Evolutionary conservation across 1,140 invertebrate species (phyloP).

Genomic region (Drosophila malerkotliana): DNA sequence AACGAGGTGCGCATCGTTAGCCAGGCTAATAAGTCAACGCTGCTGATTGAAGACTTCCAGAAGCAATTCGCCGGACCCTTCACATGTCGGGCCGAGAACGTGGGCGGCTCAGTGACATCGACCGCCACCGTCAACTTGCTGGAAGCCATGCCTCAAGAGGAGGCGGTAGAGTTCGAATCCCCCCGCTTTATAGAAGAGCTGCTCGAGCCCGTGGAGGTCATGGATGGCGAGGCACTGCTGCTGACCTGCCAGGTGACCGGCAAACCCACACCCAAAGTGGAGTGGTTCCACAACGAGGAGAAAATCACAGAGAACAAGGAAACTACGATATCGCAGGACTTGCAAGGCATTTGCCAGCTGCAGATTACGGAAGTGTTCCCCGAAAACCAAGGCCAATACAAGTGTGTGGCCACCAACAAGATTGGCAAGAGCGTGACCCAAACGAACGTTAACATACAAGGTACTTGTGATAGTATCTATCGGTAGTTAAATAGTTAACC

Average conservation of each 20-base stretch:
- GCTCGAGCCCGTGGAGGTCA: conserved; percentile 89
- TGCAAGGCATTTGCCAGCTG: conserved; percentile 92
- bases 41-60: conserved; percentile 91
- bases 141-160: conserved; percentile 86
- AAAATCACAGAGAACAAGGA: conserved; percentile 91
- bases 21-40: conserved; percentile 91
- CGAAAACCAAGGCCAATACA: conserved; percentile 95
- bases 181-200: conserved; percentile 91
- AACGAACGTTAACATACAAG: conserved; percentile 92
- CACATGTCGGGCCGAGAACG: conserved; percentile 95
- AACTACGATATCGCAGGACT: conserved; percentile 89
- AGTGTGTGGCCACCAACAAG: conserved; percentile 92
- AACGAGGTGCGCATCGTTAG: conserved; percentile 89
- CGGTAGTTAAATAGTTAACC: conserved; percentile 47
- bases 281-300: conserved; percentile 92
- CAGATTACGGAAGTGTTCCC: conserved; percentile 96
- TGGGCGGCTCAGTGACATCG: conserved; percentile 92
- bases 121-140: conserved; percentile 91
- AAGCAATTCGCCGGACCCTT: conserved; percentile 90
- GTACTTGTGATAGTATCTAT: conserved; percentile 85
- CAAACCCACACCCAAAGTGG: conserved; percentile 92
- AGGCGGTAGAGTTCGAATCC: conserved; percentile 87
- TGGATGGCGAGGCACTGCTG: conserved; percentile 95
- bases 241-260: conserved; percentile 91
- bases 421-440: conserved; percentile 93